Conservation (phyloP, 2,797 vertebrate genomes). For the Chloroceryle inda region DNA sequence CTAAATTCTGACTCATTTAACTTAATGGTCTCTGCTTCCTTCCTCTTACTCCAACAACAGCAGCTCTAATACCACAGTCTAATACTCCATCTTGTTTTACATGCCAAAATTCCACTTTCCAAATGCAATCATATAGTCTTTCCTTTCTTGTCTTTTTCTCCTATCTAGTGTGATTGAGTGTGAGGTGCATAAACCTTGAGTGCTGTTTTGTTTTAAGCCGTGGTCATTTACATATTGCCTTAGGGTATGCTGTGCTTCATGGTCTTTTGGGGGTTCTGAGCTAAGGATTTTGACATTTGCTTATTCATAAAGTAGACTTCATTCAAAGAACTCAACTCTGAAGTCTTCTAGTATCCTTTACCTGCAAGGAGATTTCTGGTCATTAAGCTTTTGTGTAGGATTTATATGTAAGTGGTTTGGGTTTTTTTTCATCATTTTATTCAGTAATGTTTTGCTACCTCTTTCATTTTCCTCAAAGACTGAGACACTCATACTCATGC, state of each 20-base stretch:
- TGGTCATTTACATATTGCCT: background rate
- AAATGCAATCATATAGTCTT: background rate
- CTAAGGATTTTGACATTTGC: background rate
- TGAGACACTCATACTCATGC: background rate
- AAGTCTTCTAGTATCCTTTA: background rate
- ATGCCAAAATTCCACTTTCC: background rate
- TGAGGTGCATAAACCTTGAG: background rate
- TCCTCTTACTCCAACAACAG: background rate
- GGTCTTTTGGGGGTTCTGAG: background rate
- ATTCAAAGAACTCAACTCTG: background rate
- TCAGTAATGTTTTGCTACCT: background rate
- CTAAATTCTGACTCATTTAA: slow-evolving; percentile 21
- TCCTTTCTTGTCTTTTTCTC: background rate
- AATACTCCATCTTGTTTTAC: background rate
- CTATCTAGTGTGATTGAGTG: background rate
- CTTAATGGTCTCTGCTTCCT: background rate
- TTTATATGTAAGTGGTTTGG: background rate
- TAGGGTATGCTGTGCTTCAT: background rate
- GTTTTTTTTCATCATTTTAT: background rate
- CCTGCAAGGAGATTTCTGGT: background rate
- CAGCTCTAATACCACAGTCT: background rate
- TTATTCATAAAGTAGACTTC: background rate
- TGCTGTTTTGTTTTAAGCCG: background rate
- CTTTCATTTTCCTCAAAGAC: background rate
- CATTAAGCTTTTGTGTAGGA: background rate